Base-by-base conservation (phyloP, 2,113 vertebrate genomes). In the Dasyprocta punctata region DNA sequence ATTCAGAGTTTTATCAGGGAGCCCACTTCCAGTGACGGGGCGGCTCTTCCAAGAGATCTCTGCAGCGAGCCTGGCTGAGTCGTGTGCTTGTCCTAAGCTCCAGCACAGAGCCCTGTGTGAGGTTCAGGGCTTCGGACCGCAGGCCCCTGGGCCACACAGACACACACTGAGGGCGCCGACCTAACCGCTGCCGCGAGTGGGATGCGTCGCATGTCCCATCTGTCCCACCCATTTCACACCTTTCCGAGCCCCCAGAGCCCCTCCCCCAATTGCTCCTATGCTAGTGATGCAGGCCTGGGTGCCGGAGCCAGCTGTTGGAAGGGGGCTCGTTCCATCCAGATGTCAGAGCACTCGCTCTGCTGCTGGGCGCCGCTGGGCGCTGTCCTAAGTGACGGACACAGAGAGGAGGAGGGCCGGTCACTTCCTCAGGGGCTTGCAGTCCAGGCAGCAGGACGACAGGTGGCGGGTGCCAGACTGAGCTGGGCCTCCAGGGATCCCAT, bases 1-100 rank as follows among this genome's bases (percentile, higher is more conserved):
- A 69, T 80, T 95, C 12, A 28, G 97, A 92, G 94, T 93, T 47
- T 90, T 90, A 8, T 69, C 28, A 60, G 95, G 88, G 67, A 19
- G 41, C 86, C 96, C 65, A 24, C 80, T 44, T 47, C 67, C 44
- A 65, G 41, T 52, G 28, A 36, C 19, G 30, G 30, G 30, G 38
- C 52, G 19, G 44, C 36, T n/a, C 52, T 61, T 56, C 16, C 14
- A 24, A 0, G 63, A 58, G 26, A 3, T 60, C 77, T 83, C 38
- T 20, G 4, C 33, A 69, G 56, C 12, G 0, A 49, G 9, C 30
- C 38, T 83, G 26, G 69, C n/a, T n/a, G 75, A 3, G 5, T 80
- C 61, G 3, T n/a, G 17, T 38, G 44, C 56, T 54, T 26, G 0
- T 84, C 77, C 69, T 47, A 73, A 58, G 63, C 73, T 22, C 8